Evolutionary conservation across 2,888 invertebrate species (phyloP).

Genomic region (Leptinotarsa juncta): DNA sequence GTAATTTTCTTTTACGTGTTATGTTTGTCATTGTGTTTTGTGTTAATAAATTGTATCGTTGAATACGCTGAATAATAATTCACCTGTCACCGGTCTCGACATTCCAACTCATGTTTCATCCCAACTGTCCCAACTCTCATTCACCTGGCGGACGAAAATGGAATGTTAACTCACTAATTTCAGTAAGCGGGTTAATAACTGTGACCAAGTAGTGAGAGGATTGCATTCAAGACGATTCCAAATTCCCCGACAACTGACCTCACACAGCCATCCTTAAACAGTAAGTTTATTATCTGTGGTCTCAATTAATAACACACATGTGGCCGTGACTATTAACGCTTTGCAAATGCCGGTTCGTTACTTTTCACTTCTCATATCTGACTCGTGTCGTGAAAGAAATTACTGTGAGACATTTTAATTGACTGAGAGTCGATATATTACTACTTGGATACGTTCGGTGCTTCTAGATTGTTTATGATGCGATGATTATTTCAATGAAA

Average conservation of each 20-base stretch:
- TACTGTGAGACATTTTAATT: conserved; percentile 19
- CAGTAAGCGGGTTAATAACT: background rate
- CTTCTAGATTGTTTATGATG: background rate
- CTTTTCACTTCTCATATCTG: conserved; percentile 18
- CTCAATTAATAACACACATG: conserved; percentile 29
- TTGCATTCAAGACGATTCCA: conserved; percentile 11
- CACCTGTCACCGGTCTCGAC: no score
- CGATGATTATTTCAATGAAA: background rate
- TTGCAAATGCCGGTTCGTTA: conserved; percentile 25
- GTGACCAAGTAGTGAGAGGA: conserved; percentile 9
- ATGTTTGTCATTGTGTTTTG: no score
- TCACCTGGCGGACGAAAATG: background rate
- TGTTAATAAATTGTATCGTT: no score
- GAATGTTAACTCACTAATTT: background rate
- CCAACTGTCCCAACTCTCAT: no score
- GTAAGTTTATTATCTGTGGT: conserved; percentile 21
- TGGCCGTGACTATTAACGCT: conserved; percentile 26
- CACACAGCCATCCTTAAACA: conserved; percentile 20
- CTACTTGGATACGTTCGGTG: background rate
- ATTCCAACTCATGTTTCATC: no score
- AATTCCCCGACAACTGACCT: conserved; percentile 16
- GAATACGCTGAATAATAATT: no score
- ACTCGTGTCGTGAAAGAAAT: conserved; percentile 24
- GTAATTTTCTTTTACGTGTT: no score
- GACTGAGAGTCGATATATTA: conserved; percentile 14